Conservation (phyloP, 2,113 vertebrate genomes). For the Madoqua kirkii region DNA sequence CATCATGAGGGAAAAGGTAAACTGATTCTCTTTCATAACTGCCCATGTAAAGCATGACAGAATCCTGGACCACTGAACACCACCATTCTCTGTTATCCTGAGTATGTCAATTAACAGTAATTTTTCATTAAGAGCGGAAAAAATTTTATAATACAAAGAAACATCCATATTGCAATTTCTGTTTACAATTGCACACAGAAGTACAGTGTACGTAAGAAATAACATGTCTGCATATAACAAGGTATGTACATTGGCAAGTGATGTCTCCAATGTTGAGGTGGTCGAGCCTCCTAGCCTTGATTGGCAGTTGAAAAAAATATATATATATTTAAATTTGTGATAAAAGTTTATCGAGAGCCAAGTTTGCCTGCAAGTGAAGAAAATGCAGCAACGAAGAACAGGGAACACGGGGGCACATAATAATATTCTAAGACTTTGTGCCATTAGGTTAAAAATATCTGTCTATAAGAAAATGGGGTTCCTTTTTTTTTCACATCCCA, state of each 20-base stretch:
- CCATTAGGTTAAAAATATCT: constrained; percentile 79
- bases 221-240: constrained; percentile 87
- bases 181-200: constrained; percentile 87
- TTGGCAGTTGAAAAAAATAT: constrained; percentile 82
- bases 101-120: constrained; percentile 94
- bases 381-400: constrained; percentile 82
- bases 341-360: constrained; percentile 80
- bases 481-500: constrained; percentile 58
- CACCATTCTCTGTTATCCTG: constrained; percentile 94
- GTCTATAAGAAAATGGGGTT: constrained; percentile 73
- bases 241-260: constrained; percentile 87
- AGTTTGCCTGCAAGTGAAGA: constrained; percentile 84
- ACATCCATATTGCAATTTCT: constrained; percentile 87
- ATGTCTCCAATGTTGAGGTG: constrained; percentile 83
- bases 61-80: constrained; percentile 83
- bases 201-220: constrained; percentile 84
- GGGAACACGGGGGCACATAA: constrained; percentile 72
- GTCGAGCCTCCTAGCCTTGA: constrained; percentile 81
- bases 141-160: constrained; percentile 93
- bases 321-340: constrained; percentile 75
- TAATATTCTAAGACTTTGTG: constrained; percentile 77
- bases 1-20: constrained; percentile 69
- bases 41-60: constrained; percentile 81
- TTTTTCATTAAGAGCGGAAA: constrained; percentile 89
- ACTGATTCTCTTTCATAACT: constrained; percentile 76